Evolutionary conservation across 2,113 vertebrate genomes (phyloP), one percentile per base, ranked within the genome.

Genomic region (Charadrius vociferus): DNA sequence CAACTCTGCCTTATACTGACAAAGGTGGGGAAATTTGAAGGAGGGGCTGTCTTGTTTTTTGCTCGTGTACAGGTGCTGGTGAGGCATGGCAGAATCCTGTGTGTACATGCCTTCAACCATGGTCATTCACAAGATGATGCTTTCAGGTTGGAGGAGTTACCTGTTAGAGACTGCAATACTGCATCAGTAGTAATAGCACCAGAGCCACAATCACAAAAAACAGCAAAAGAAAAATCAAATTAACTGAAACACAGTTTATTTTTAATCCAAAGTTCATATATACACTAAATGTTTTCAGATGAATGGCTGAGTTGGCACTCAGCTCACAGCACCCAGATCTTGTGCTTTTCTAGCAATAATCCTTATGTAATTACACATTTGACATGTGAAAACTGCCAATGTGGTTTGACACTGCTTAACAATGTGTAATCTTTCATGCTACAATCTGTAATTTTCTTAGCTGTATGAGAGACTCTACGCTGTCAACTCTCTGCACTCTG

Each of bases 351-450:
- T 96, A 92, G 93, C 70, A 95, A 85, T 96, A 95, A 94, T 94
- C 89, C 78, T 88, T 43, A 36, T 65, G 61, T 96, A 97, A 92
- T 97, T 96, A 88, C 77, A 86, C 32, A 90, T 90, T 88, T 96
- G 93, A 97, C 68, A 94, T 90, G 72, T 96, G 84, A 94, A 97
- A 93, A 78, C 87, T 90, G 81, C 81, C 93, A 94, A 24, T 61
- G 37, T 55, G 86, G 81, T 94, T 96, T 97, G 91, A 85, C 70
- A 82, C 75, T 95, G 61, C 88, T 80, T 74, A 95, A 93, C 89
- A 95, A 88, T 94, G 84, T 85, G 93, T 95, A 95, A 97, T 93
- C 77, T 96, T 97, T 97, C 96, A 85, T 94, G 70, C 74, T 95
- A 43, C 53, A 96, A 72, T 96, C 75, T 91, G 91, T 92, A 94